A percentile compares a stretch with the other conserved stretches of the same genome.
These are phyloP conservation scores for Pelobates cultripes DNA, from an alignment of 2,797 vertebrate genomes.

Conservation along the genomic window DNA sequence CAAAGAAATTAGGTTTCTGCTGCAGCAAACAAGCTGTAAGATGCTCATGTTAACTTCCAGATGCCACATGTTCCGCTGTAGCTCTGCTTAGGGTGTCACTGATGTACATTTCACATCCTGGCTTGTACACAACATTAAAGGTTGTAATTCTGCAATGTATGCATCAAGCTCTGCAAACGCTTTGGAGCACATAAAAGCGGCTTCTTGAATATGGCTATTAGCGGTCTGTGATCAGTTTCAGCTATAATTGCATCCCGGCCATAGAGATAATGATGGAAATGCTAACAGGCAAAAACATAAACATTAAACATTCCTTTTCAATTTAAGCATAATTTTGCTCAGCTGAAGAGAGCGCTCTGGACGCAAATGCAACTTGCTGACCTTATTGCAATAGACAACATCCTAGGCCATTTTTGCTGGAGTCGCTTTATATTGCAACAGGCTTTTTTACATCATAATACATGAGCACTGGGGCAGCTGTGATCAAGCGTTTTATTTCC, in stretches of 20 bases:
- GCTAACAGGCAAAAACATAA: constrained; percentile 34
- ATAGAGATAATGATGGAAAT: constrained; percentile 26
- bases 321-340: too few relatives aligned
- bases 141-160: constrained; percentile 32
- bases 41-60: neutral
- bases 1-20: neutral
- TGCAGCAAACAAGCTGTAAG: neutral
- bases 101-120: neutral
- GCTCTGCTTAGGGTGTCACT: neutral
- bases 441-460: neutral
- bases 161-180: constrained; percentile 44
- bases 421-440: neutral
- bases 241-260: constrained; percentile 16
- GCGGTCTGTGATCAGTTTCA: constrained; percentile 38
- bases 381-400: neutral
- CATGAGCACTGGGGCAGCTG: too few relatives aligned
- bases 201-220: constrained; percentile 46
- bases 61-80: neutral
- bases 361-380: neutral
- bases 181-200: constrained; percentile 41
- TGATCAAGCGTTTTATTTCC: too few relatives aligned
- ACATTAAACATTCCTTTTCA: constrained; percentile 6
- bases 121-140: constrained; percentile 4
- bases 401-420: neutral
- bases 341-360: too few relatives aligned